phyloP scores from a whole-genome alignment of 2,797 vertebrate species.

The Peromyscus melanophrys region DNA sequence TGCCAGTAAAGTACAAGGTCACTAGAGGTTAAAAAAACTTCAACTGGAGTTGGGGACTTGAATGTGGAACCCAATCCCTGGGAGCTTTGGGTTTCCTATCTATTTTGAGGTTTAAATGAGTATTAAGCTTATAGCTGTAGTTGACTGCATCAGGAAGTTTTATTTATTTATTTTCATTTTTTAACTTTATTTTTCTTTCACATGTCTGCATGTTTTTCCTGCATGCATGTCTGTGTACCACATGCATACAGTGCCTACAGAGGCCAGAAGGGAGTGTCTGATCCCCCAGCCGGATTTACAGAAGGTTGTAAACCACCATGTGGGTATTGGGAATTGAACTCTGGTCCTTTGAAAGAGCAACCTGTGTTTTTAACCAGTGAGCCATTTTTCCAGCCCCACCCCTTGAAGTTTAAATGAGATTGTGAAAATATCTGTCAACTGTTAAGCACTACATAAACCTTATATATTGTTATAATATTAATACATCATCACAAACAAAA shows the following conservation, averaged over 20 bases:
- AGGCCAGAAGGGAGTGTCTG: background rate
- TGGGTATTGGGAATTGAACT: background rate
- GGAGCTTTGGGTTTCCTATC: background rate
- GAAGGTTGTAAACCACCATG: background rate
- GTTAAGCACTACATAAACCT: conserved; percentile 36
- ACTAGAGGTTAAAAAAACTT: conserved; percentile 11
- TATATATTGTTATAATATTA: conserved; percentile 2
- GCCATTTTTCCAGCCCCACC: background rate
- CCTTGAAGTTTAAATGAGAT: conserved; percentile 52
- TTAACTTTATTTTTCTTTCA: background rate
- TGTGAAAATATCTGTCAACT: conserved; percentile 38
- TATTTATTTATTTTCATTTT: background rate
- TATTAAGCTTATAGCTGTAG: background rate
- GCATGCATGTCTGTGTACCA: background rate
- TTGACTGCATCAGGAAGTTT: background rate
- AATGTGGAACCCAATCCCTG: background rate
- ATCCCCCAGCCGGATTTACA: background rate
- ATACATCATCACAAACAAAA: background rate
- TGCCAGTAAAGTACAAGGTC: conserved; percentile 14
- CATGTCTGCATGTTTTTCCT: background rate
- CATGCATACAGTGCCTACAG: background rate
- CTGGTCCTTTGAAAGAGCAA: background rate
- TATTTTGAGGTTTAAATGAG: conserved; percentile 43
- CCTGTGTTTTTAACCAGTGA: background rate
- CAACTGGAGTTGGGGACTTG: background rate